A percentile compares a stretch with the other conserved stretches of the same genome.
phyloP scores from a whole-genome alignment of 2,113 vertebrate species.

The Atlantisia rogersi region DNA sequence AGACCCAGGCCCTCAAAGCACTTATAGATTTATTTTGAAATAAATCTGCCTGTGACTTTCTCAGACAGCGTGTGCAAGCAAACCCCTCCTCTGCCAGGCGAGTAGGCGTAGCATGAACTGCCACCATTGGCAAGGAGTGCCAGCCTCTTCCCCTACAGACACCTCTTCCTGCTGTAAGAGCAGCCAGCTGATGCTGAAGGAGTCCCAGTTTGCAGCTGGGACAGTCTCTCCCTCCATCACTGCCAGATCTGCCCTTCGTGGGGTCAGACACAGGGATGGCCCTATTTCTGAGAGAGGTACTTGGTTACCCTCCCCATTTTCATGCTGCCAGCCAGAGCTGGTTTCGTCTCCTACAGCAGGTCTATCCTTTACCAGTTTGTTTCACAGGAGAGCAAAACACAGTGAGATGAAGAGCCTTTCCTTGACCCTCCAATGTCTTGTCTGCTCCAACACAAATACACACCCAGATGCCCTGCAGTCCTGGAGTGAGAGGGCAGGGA shows the following conservation, averaged over 20 bases:
- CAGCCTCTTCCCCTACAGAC: not conserved
- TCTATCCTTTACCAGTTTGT: not conserved
- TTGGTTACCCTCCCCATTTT: not conserved
- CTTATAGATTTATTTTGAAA: not conserved
- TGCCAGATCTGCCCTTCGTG: not conserved
- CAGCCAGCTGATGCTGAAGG: not conserved
- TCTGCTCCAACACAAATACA: rapidly evolving
- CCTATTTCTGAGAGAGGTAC: not conserved
- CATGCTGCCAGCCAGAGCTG: not conserved
- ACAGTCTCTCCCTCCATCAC: not conserved
- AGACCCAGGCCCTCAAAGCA: not conserved
- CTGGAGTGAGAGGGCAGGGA: not conserved
- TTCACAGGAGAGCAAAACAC: not conserved
- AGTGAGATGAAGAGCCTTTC: not conserved
- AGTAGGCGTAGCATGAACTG: rapidly evolving
- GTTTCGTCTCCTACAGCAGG: not conserved
- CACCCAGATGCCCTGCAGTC: rapidly evolving
- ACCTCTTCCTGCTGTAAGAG: too few species aligned
- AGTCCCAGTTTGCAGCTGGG: not conserved
- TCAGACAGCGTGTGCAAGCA: not conserved
- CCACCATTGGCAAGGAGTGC: rapidly evolving
- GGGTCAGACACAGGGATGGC: not conserved
- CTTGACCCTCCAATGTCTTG: too few species aligned
- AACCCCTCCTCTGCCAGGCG: not conserved
- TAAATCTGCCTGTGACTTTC: not conserved